Conservation (phyloP, 2,113 vertebrate species). For the Odocoileus virginianus region DNA sequence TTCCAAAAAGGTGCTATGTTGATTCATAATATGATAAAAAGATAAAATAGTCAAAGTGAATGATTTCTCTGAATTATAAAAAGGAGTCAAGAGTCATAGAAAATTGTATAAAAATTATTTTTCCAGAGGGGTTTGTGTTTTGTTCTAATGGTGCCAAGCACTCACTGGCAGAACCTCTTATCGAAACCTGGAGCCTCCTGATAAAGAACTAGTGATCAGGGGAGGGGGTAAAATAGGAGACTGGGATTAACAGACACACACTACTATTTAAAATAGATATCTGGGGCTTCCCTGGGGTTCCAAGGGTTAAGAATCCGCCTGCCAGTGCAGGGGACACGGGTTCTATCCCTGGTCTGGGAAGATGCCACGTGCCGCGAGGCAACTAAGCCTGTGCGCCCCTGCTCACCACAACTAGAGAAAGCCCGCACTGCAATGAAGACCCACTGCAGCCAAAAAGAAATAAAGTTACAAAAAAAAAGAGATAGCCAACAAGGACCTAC, state of each 20-base stretch:
- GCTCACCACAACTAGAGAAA: background rate
- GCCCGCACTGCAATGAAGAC: fast-evolving
- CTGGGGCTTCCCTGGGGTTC: background rate
- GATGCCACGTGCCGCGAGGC: background rate
- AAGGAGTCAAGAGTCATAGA: background rate
- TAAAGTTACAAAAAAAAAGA: fast-evolving
- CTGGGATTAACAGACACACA: background rate
- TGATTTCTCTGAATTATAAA: background rate
- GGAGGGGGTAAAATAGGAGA: background rate
- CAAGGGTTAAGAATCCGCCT: background rate
- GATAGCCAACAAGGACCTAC: fast-evolving
- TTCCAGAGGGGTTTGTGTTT: background rate
- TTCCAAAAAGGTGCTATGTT: too few relatives aligned
- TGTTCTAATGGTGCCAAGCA: too few relatives aligned
- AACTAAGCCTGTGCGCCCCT: background rate
- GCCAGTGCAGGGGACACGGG: background rate
- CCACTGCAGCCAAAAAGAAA: fast-evolving
- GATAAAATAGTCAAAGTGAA: background rate
- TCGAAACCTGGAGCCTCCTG: background rate
- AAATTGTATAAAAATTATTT: background rate
- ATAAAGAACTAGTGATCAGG: background rate
- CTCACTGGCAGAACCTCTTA: background rate
- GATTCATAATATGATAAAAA: background rate
- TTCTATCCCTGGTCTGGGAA: background rate
- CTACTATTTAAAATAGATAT: background rate